Conservation (phyloP, 2,888 invertebrate genomes). For the Leptopilina drosophilae region DNA sequence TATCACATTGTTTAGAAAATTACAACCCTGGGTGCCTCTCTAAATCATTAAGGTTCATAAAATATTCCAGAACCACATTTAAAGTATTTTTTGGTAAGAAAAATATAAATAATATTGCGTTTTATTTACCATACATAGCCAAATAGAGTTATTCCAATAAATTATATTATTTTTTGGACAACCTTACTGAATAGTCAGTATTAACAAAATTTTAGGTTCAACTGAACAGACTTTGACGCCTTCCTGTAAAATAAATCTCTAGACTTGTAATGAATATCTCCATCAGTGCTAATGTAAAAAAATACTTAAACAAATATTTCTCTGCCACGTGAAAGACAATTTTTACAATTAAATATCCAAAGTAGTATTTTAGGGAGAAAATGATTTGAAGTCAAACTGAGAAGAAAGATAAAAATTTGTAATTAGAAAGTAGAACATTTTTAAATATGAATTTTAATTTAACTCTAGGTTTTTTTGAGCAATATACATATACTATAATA, state of each 20-base stretch:
- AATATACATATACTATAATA: background rate
- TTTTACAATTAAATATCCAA: slow-evolving; percentile 6
- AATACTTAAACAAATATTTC: background rate
- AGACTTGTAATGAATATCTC: background rate
- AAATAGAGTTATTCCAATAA: too few species aligned
- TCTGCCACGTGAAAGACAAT: background rate
- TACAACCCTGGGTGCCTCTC: too few species aligned
- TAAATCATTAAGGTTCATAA: too few species aligned
- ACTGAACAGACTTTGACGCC: slow-evolving; percentile 18
- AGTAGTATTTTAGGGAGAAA: slow-evolving; percentile 3
- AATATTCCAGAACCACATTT: too few species aligned
- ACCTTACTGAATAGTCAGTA: slow-evolving; percentile 8
- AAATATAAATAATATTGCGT: too few species aligned
- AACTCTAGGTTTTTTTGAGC: background rate
- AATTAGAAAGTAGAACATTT: background rate
- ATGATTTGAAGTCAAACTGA: background rate
- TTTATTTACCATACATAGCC: too few species aligned
- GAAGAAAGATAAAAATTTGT: background rate
- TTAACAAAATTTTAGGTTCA: background rate
- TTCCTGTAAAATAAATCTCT: background rate
- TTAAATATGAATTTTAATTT: background rate
- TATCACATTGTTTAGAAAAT: too few species aligned
- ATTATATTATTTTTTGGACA: background rate
- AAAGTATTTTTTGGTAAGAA: too few species aligned
- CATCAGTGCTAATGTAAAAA: slow-evolving; percentile 26